Percentiles rank a stretch among this genome's conserved stretches.
These are phyloP conservation scores for Rallus crepitans DNA, from an alignment of 2,797 vertebrate genomes.

Conservation along the genomic window DNA sequence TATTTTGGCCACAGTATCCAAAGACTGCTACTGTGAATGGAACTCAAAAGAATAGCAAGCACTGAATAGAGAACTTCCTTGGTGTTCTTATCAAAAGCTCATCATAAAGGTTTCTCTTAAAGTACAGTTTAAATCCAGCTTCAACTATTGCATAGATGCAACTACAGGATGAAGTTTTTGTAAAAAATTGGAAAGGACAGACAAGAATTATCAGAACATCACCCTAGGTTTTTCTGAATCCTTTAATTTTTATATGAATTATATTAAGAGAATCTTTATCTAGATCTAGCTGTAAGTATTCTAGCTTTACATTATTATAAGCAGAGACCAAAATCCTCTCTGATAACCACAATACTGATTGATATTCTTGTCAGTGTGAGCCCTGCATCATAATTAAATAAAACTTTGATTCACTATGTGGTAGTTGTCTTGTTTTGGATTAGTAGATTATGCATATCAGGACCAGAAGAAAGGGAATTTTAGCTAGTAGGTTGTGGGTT, in stretches of 20 bases:
- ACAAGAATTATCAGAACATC: not conserved
- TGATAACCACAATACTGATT: not conserved
- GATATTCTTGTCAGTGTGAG: not conserved
- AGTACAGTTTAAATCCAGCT: not conserved
- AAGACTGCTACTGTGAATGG: not conserved
- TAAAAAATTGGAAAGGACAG: not conserved
- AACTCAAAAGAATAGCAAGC: not conserved
- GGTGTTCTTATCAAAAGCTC: not conserved
- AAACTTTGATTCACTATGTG: not conserved
- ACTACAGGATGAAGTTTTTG: not conserved
- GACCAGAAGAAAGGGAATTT: not conserved
- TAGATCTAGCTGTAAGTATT: not conserved
- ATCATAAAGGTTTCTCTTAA: not conserved
- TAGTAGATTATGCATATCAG: not conserved
- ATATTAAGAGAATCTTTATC: not conserved
- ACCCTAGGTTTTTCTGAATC: not conserved
- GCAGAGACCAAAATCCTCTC: not conserved
- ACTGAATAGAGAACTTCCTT: not conserved
- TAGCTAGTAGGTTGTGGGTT: fast-evolving
- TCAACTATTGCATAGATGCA: not conserved
- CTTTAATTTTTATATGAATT: not conserved
- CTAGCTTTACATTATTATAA: not conserved
- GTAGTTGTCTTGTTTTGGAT: not conserved
- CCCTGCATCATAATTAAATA: not conserved
- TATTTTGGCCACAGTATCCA: not conserved